phyloP scores from a whole-genome alignment of 2,888 invertebrate species.

The Microdon myrmicae region DNA sequence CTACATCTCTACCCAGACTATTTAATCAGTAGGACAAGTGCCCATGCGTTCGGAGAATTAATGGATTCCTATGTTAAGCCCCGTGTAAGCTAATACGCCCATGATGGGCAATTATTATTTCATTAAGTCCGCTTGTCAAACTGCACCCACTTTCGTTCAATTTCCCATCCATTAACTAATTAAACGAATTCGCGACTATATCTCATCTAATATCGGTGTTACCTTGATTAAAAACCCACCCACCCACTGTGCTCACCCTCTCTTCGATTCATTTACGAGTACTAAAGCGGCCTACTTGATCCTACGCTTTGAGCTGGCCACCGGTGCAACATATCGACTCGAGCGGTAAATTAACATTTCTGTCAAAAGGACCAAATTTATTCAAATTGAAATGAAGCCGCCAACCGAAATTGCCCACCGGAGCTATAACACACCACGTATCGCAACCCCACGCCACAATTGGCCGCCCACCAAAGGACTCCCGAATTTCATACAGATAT shows the following conservation, averaged over 20 bases:
- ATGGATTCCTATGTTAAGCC: no score
- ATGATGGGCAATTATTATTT: constrained; percentile 14
- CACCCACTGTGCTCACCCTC: background rate
- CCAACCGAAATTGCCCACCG: constrained; percentile 20
- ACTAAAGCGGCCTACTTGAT: background rate
- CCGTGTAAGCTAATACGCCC: constrained; percentile 25
- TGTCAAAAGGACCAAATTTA: constrained; percentile 49
- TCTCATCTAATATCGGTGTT: no score
- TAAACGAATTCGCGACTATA: constrained; percentile 28
- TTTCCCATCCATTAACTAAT: constrained; percentile 43
- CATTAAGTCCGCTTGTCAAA: constrained; percentile 21
- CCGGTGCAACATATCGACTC: constrained; percentile 7
- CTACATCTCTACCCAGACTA: no score
- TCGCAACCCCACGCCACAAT: constrained; percentile 9
- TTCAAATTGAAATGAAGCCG: constrained; percentile 42
- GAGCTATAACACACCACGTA: constrained; percentile 14
- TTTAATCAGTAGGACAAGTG: no score
- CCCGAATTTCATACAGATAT: no score
- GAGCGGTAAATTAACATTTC: constrained; percentile 38
- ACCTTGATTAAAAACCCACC: constrained; percentile 2
- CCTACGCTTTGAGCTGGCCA: background rate
- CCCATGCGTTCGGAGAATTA: no score
- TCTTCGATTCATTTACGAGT: background rate
- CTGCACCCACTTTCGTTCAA: constrained; percentile 23
- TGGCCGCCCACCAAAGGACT: background rate